Percentiles rank a stretch among this genome's conserved stretches.
These are phyloP conservation scores for Myotis planiceps DNA, from an alignment of 2,797 vertebrate genomes.

Conservation along the genomic window DNA sequence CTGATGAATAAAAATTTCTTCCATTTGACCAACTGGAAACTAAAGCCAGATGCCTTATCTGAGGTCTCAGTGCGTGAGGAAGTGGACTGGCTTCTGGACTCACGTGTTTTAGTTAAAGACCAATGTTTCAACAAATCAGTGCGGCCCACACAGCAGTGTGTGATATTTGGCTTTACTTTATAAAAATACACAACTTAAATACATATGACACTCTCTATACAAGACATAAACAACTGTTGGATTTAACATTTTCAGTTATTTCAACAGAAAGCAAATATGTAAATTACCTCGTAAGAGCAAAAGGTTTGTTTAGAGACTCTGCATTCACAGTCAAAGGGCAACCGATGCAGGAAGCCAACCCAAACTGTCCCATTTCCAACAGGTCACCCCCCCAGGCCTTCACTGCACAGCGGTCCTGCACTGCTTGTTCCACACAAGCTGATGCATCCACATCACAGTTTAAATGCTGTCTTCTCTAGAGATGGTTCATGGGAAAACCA, in stretches of 20 bases:
- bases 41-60: background rate
- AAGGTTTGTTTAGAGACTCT: conserved; percentile 25
- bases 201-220: conserved; percentile 70
- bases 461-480: conserved; percentile 8
- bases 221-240: conserved; percentile 60
- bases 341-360: background rate
- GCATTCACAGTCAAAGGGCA: conserved; percentile 46
- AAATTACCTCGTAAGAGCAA: conserved; percentile 9
- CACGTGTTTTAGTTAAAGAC: background rate
- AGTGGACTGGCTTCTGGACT: background rate
- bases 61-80: background rate
- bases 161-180: conserved; percentile 79
- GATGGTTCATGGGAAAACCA: background rate
- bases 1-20: background rate
- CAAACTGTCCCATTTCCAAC: background rate
- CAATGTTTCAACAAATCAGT: background rate
- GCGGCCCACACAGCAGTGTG: conserved; percentile 41
- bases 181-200: conserved; percentile 83
- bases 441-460: background rate
- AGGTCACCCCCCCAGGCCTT: background rate
- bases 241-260: conserved; percentile 59
- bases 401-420: background rate
- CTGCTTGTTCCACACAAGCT: background rate
- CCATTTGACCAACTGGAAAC: background rate
- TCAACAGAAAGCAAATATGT: conserved; percentile 47